A percentile compares a stretch with the other conserved stretches of the same genome.
phyloP scores from a whole-genome alignment of 2,113 vertebrate genomes.

The Mobula birostris region DNA sequence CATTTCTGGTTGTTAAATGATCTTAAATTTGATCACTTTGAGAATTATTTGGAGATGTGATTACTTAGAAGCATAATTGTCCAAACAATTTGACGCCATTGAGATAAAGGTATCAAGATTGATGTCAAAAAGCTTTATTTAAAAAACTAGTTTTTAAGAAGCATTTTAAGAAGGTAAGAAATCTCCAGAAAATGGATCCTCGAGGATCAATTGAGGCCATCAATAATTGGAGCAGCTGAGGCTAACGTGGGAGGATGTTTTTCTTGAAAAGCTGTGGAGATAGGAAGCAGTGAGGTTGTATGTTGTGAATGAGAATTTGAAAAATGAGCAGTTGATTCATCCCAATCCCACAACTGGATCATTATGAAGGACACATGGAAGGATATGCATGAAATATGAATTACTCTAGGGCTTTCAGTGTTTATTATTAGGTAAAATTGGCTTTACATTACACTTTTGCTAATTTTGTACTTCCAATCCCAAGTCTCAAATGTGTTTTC shows the following conservation, averaged over 20 bases:
- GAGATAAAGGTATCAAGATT: neutral
- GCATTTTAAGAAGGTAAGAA: neutral
- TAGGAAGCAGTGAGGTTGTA: neutral
- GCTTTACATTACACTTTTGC: neutral
- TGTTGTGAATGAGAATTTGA: neutral
- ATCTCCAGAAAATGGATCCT: neutral
- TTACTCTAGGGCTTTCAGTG: neutral
- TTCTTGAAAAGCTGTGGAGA: neutral
- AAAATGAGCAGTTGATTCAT: neutral
- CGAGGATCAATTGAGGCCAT: neutral
- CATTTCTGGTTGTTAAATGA: neutral
- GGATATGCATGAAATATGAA: neutral
- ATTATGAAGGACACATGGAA: neutral
- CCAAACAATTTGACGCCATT: neutral
- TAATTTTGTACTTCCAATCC: neutral
- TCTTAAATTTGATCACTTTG: neutral
- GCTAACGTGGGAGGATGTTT: neutral
- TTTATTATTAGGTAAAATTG: neutral
- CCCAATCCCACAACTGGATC: neutral
- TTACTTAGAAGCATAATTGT: neutral
- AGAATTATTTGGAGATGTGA: neutral
- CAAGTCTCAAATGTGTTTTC: too few relatives aligned
- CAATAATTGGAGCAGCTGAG: neutral
- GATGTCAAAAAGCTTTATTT: neutral
- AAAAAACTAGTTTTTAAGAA: neutral